phyloP scores from a whole-genome alignment of 2,113 vertebrate species.

The Neopipo cinnamomea region DNA sequence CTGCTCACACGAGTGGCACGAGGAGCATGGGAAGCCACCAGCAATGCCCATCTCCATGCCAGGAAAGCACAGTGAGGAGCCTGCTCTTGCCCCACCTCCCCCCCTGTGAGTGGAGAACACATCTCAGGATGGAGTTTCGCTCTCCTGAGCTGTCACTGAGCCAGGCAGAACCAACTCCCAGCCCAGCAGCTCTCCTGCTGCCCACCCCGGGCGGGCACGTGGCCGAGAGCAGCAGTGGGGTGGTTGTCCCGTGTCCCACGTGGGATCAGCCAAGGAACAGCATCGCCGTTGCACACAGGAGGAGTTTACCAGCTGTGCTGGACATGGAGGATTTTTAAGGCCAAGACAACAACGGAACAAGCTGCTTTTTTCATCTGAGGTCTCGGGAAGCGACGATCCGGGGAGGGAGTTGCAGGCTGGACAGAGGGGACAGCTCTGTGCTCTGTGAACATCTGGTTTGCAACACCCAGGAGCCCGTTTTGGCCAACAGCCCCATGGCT shows the following conservation, averaged over 20 bases:
- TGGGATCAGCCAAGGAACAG: not conserved
- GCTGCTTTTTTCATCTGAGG: not conserved
- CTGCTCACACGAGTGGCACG: not conserved
- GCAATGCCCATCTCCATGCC: accelerated
- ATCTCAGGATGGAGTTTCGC: accelerated
- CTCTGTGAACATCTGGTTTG: not conserved
- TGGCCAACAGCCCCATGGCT: accelerated
- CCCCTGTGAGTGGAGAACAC: accelerated
- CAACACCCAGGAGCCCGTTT: not conserved
- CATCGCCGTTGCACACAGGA: not conserved
- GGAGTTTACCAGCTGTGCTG: not conserved
- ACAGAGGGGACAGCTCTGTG: not conserved
- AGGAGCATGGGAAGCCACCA: not conserved
- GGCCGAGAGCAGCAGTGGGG: not conserved
- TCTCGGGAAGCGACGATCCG: accelerated
- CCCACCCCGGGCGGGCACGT: not conserved
- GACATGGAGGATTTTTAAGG: not conserved
- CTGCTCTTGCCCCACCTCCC: not conserved
- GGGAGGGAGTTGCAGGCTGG: not conserved
- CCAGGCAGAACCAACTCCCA: not conserved
- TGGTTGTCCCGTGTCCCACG: accelerated
- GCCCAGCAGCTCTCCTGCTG: not conserved
- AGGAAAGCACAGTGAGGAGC: accelerated
- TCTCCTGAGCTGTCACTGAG: not conserved
- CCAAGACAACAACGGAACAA: not conserved